Conservation (phyloP, 2,888 invertebrate genomes). For the Aporophyla lueneburgensis region DNA sequence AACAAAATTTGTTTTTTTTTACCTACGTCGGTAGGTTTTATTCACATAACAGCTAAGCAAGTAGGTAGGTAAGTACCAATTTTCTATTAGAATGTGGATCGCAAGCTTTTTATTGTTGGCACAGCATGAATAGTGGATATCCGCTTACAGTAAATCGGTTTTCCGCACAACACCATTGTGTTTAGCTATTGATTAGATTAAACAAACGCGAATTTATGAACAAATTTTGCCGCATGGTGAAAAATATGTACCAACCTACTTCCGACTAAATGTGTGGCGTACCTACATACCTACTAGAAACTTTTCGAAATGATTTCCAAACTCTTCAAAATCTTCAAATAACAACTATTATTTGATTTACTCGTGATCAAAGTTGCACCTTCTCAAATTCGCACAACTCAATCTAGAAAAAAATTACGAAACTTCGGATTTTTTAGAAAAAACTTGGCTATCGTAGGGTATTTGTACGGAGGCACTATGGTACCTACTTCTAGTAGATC, state of each 20-base stretch:
- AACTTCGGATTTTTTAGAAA: not conserved
- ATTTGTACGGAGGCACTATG: not conserved
- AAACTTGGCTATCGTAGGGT: not conserved
- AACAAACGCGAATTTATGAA: conserved; percentile 1
- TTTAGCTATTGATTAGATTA: conserved; percentile 27
- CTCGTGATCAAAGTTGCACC: not conserved
- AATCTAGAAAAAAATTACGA: not conserved
- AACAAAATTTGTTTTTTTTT: not conserved
- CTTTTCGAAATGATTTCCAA: not conserved
- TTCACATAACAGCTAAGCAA: not conserved
- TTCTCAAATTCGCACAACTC: not conserved
- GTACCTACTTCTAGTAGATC: not conserved
- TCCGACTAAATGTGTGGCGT: not conserved
- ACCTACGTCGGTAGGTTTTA: not conserved
- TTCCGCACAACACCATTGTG: conserved; percentile 3
- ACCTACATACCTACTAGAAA: not conserved
- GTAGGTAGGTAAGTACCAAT: not conserved
- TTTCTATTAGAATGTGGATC: conserved; percentile 7
- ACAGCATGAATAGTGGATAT: not conserved
- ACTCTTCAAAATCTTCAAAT: not conserved
- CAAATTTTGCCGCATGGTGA: conserved; percentile 11
- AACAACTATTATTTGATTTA: not conserved
- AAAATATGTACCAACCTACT: conserved; percentile 7
- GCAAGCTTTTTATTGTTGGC: not conserved
- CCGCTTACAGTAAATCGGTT: conserved; percentile 23